These are phyloP conservation scores for Chironomus tepperi DNA, from an alignment of 1,140 invertebrate species.

Conservation along the genomic window DNA sequence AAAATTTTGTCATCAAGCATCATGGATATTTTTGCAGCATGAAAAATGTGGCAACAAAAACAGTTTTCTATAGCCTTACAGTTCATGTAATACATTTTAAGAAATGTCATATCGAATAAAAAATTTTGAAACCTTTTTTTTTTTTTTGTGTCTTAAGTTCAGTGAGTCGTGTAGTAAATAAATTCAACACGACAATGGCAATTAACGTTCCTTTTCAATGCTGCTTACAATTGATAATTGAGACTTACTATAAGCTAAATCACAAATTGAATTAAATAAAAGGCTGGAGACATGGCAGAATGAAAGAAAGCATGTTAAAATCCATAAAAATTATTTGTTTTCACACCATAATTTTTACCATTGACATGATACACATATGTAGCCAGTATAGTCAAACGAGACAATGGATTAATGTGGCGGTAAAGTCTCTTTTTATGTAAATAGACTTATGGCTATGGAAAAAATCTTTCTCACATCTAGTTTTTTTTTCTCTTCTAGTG, in stretches of 20 bases:
- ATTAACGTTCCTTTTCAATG: background rate
- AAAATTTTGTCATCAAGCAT: too few relatives aligned
- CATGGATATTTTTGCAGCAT: background rate
- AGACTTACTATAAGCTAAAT: background rate
- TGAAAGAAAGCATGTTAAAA: conserved; percentile 2
- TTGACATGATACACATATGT: background rate
- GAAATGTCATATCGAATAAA: too few relatives aligned
- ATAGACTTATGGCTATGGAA: background rate
- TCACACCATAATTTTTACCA: background rate
- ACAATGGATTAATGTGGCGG: background rate
- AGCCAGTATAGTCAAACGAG: background rate
- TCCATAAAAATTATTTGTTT: conserved; percentile 8
- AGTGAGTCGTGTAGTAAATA: too few relatives aligned
- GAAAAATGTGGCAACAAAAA: background rate
- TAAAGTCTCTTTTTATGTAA: conserved; percentile 7
- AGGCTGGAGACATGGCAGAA: too few relatives aligned
- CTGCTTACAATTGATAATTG: conserved; percentile 6
- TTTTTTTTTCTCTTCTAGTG: background rate
- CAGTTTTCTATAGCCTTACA: background rate
- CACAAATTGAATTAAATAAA: background rate
- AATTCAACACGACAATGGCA: too few relatives aligned
- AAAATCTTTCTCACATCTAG: background rate
- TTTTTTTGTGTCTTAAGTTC: background rate
- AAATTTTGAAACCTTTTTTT: background rate
- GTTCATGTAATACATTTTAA: too few relatives aligned